Base-by-base conservation (phyloP, 2,888 invertebrate genomes). In the Antheraea assamensis region DNA sequence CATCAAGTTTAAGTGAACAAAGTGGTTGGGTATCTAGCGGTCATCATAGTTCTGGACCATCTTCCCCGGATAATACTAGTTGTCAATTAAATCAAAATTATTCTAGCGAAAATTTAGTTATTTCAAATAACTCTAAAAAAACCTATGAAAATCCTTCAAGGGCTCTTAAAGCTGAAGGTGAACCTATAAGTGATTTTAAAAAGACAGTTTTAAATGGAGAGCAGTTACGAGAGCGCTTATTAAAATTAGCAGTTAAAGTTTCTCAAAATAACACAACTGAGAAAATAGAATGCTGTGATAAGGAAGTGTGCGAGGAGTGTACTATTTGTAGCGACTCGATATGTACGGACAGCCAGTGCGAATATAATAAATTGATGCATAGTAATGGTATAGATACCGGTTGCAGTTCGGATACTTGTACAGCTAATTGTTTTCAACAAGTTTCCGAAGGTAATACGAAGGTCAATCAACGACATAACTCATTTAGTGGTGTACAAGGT, bases 21-120 rank as follows among this genome's bases (percentile, higher is more conserved):
- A 98, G 98, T 84, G 98, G 98, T 1, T 98, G 98, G 98, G 97
- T 98, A 0, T 97, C 97, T 49, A 98, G 97, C 81, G 96, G 97
- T 70, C 95, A 96, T 68, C 95, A 96, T 68, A 96, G 96, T 83
- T 96, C 96, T 72, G 95, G 95, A 30, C 95, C 95, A n/a, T 96
- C 96, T 0, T 95, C 96, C 73, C 96, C 96, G 7, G 96, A 96
- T 83, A 91, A 92, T 83, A 91, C 89, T 73, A 95, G 90, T 88
- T 92, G 88, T 92, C 95, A 92, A 90, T 94, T 89, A 90, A 95
- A 88, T 84, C 95, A 88, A 88, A 95, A 86, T 84, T 94, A 88
- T 76, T 79, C 83, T 81, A 90, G 88, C 80, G 87, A 79, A 35
- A 95, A 85, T 83, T 77, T 91, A 77, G 81, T 84, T 31, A 74